Conservation (phyloP, 2,888 invertebrate species). For the Oscheius sp. region DNA sequence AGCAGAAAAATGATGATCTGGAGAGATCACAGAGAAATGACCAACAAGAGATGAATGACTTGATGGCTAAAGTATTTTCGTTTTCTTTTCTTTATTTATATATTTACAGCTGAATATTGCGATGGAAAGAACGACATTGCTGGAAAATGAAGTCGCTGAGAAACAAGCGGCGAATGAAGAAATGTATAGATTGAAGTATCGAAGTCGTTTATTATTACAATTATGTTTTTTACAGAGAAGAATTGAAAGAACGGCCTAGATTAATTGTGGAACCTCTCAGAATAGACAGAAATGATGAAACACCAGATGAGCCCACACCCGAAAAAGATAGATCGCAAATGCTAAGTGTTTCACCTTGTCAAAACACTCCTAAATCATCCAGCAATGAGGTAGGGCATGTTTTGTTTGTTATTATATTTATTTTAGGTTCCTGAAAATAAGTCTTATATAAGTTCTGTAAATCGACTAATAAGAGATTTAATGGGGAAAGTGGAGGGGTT, state of each 20-base stretch:
- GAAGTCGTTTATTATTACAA: background rate
- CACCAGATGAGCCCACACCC: slow-evolving; percentile 48
- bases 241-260: slow-evolving; percentile 46
- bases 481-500: slow-evolving; percentile 38
- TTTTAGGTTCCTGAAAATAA: slow-evolving; percentile 12
- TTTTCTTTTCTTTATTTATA: background rate
- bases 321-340: slow-evolving; percentile 22
- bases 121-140: slow-evolving; percentile 48
- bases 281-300: slow-evolving; percentile 43
- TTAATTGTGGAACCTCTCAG: slow-evolving; percentile 52
- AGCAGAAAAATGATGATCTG: slow-evolving; percentile 54
- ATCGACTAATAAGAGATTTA: slow-evolving; percentile 35
- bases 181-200: slow-evolving; percentile 46
- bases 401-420: background rate
- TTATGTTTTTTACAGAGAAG: slow-evolving; percentile 16
- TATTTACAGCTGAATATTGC: slow-evolving; percentile 44
- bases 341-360: no score
- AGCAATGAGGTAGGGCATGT: background rate
- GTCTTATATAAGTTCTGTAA: slow-evolving; percentile 34
- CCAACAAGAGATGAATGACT: slow-evolving; percentile 47
- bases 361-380: background rate
- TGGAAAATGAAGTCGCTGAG: slow-evolving; percentile 53
- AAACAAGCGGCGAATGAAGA: slow-evolving; percentile 50
- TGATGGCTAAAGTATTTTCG: slow-evolving; percentile 27
- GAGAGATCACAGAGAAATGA: slow-evolving; percentile 50